phyloP scores from a whole-genome alignment of 1,140 invertebrate genomes.

The Drosophila orosa region DNA sequence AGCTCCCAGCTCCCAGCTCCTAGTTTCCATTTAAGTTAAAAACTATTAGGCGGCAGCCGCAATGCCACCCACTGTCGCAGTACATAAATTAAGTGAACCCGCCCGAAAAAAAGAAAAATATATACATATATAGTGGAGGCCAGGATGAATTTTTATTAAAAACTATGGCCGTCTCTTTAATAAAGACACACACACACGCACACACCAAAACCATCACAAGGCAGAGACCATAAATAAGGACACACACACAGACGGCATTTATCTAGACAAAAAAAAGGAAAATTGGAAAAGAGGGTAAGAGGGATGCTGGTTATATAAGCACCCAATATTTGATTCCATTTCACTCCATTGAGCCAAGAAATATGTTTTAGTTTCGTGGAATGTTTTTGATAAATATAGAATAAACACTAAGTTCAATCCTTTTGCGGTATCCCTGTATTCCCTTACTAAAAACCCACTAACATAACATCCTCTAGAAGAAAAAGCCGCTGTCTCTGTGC shows the following conservation, averaged over 20 bases:
- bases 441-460: not conserved
- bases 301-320: slow-evolving; percentile 27
- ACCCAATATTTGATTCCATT: slow-evolving; percentile 35
- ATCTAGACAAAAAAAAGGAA: slow-evolving; percentile 26
- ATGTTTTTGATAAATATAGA: not conserved
- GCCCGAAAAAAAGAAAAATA: slow-evolving; percentile 8
- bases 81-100: slow-evolving; percentile 70
- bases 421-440: not conserved
- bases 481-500: slow-evolving; percentile 8
- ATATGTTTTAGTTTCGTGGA: slow-evolving; percentile 4
- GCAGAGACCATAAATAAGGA: slow-evolving; percentile 71
- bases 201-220: slow-evolving; percentile 32
- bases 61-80: slow-evolving; percentile 47
- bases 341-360: slow-evolving; percentile 9
- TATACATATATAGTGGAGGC: slow-evolving; percentile 1
- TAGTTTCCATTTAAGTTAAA: slow-evolving; percentile 68
- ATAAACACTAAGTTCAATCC: not conserved
- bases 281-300: slow-evolving; percentile 4
- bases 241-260: slow-evolving; percentile 53
- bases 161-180: slow-evolving; percentile 75
- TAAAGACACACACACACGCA: slow-evolving; percentile 50
- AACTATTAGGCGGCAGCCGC: slow-evolving; percentile 69
- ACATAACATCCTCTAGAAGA: not conserved
- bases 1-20: not conserved
- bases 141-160: slow-evolving; percentile 72